A percentile compares a stretch with the other conserved stretches of the same genome.
Conservation (phyloP, 1,140 invertebrate genomes). For the Drosophila jambulina region DNA sequence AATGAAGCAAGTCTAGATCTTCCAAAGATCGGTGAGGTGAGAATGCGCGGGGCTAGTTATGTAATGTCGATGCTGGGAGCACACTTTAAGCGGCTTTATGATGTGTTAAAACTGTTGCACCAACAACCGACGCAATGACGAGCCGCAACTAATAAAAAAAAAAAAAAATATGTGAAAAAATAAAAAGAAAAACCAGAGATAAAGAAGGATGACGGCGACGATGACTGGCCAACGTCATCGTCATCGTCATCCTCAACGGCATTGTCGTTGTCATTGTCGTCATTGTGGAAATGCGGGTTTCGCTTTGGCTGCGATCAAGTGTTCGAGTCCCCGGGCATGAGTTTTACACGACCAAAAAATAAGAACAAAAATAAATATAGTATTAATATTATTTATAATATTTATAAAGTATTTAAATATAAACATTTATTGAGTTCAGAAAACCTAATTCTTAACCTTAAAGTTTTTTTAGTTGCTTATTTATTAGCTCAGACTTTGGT, state of each 20-base stretch:
- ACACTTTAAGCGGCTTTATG: conserved; percentile 70
- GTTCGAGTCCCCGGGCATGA: conserved; percentile 7
- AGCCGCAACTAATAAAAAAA: conserved; percentile 15
- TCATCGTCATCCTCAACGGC: conserved; percentile 44
- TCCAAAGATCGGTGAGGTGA: not conserved
- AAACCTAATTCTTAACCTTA: not conserved
- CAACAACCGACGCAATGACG: conserved; percentile 51
- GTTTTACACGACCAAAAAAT: conserved; percentile 3
- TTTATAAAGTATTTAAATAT: not conserved
- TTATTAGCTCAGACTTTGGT: not conserved
- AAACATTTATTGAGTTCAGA: not conserved
- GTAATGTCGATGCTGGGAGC: conserved; percentile 45
- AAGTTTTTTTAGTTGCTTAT: not conserved
- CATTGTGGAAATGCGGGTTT: conserved; percentile 52
- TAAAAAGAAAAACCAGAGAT: conserved; percentile 5
- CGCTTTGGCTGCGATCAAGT: conserved; percentile 58
- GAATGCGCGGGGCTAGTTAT: conserved; percentile 48
- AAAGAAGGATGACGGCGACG: conserved; percentile 50
- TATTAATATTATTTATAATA: too few relatives aligned
- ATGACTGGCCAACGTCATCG: conserved; percentile 60
- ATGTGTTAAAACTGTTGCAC: conserved; percentile 71
- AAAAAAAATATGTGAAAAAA: conserved; percentile 1
- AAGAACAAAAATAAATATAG: too few relatives aligned
- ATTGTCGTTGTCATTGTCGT: conserved; percentile 66
- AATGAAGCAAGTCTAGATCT: conserved; percentile 20